Conservation (phyloP, 2,797 vertebrate genomes). For the Coregonus sp. region DNA sequence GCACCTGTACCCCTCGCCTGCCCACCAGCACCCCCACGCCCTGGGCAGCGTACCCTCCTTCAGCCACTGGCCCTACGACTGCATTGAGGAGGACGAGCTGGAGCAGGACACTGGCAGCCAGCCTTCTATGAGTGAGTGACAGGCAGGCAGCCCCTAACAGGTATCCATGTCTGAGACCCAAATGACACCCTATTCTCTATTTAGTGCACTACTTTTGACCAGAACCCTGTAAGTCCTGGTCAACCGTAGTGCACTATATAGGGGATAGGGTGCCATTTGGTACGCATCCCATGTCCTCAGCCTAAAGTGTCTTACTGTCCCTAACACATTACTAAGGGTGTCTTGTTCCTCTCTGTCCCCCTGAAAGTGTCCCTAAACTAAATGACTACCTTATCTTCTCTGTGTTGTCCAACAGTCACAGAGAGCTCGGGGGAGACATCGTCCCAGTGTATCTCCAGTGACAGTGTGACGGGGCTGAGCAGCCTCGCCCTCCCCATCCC, state of each 20-base stretch:
- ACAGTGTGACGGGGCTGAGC: constrained; percentile 68
- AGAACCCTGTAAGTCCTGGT: no score
- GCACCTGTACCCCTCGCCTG: constrained; percentile 71
- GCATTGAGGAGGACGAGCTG: constrained; percentile 83
- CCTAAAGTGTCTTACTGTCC: no score
- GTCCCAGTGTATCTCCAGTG: constrained; percentile 77
- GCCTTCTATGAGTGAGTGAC: constrained; percentile 75
- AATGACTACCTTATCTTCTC: background rate
- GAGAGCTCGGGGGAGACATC: constrained; percentile 74
- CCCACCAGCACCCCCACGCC: constrained; percentile 58
- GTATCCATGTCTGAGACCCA: background rate
- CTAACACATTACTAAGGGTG: background rate
- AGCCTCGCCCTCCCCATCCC: constrained; percentile 44
- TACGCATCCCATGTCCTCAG: no score
- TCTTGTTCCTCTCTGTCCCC: background rate
- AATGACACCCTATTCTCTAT: background rate
- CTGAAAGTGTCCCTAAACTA: no score
- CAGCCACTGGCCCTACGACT: constrained; percentile 79
- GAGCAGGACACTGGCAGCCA: constrained; percentile 77
- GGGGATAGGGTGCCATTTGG: no score
- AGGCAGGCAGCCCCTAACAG: background rate
- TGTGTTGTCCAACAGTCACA: constrained; percentile 59
- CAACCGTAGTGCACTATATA: no score
- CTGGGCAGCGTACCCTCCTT: constrained; percentile 64
- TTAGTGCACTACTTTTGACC: background rate